phyloP scores from a whole-genome alignment of 2,113 vertebrate genomes.

The Rhinichthys klamathensis region DNA sequence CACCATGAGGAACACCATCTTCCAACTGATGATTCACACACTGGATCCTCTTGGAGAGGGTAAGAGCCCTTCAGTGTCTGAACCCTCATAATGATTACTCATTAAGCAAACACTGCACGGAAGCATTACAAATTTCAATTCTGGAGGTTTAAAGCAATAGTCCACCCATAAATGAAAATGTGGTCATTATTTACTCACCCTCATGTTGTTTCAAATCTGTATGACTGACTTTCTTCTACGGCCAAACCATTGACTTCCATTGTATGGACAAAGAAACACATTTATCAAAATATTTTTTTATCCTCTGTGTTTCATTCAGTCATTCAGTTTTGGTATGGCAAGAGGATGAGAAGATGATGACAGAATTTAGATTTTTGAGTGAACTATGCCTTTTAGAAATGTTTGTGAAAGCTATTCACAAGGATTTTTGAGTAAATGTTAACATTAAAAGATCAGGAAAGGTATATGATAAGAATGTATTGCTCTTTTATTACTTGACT shows the following conservation, averaged over 20 bases:
- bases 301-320: not conserved
- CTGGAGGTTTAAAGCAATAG: not conserved
- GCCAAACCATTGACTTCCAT: not conserved
- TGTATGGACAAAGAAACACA: not conserved
- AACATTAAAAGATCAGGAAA: not conserved
- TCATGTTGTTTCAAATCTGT: not conserved
- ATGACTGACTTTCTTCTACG: not conserved
- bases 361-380: too few relatives aligned
- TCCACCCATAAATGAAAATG: not conserved
- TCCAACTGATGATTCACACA: constrained; percentile 93
- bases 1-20: constrained; percentile 89
- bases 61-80: constrained; percentile 72
- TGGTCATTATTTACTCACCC: not conserved
- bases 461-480: not conserved
- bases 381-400: not conserved
- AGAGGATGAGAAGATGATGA: not conserved
- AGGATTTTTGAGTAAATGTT: not conserved
- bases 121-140: not conserved
- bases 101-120: constrained; percentile 27
- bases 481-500: not conserved
- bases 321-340: not conserved
- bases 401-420: not conserved
- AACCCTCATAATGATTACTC: constrained; percentile 34
- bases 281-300: not conserved
- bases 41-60: constrained; percentile 90